Conservation (phyloP, 2,888 invertebrate species). For the Congeria kusceri region DNA sequence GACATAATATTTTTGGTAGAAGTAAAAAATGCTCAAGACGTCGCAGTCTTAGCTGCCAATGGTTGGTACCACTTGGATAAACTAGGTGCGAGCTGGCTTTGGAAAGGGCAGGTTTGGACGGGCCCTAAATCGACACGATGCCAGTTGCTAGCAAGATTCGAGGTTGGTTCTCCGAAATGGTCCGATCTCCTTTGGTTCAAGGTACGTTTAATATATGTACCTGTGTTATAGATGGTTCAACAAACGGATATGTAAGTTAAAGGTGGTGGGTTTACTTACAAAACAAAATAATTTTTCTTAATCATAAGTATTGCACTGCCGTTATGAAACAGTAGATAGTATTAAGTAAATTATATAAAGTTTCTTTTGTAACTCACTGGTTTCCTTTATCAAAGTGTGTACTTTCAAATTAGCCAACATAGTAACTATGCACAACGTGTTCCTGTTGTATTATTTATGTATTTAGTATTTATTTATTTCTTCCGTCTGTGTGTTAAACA, state of each 20-base stretch:
- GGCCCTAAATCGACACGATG: constrained; percentile 55
- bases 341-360: constrained; percentile 21
- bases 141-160: constrained; percentile 52
- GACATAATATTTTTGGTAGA: constrained; percentile 35
- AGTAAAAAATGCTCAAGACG: constrained; percentile 51
- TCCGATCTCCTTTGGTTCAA: constrained; percentile 57
- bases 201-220: constrained; percentile 18
- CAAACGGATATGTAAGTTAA: no score
- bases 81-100: constrained; percentile 25
- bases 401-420: no score
- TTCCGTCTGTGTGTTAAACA: no score
- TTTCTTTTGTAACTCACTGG: no score
- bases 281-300: constrained; percentile 50
- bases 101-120: constrained; percentile 52
- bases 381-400: no score
- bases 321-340: no score
- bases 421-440: no score
- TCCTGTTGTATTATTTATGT: no score
- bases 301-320: no score
- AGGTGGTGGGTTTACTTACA: constrained; percentile 47
- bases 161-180: constrained; percentile 51
- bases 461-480: no score
- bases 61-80: constrained; percentile 58
- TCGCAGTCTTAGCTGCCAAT: constrained; percentile 47
- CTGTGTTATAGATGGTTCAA: constrained; percentile 29